Evolutionary conservation across 2,888 invertebrate genomes (phyloP), one percentile per base, ranked within the genome.

Genomic region (Parasteatoda lunata): DNA sequence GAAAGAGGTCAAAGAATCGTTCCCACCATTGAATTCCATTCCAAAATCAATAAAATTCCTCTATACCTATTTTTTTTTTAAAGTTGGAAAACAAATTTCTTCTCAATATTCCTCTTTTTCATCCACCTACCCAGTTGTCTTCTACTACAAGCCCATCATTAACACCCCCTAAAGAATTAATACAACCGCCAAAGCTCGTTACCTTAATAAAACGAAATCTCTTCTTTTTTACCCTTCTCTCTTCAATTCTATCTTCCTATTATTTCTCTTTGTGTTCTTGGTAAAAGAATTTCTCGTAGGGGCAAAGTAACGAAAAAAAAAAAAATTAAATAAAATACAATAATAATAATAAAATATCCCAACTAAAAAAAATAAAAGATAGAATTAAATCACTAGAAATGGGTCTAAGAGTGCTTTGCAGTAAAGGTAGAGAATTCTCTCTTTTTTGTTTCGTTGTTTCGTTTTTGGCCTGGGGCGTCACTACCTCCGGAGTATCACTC

Each of bases 161-260:
- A 84, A 70, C 76, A 76, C 68, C 59, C 54, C 30, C 30, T 30
- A 30, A 68, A 68, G 81, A 86, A 85, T 85, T 68, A 85, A 80
- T 80, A 51, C 76, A 66, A 49, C 70, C 66, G 66, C 30, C 49
- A 45, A 64, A 54, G 65, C 85, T 86, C 80, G 80, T 86, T 86
- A 86, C 77, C 59, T 64, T 77, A 70, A 70, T 69, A 83, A 83
- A 83, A 83, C 70, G 65, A 71, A 65, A 71, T 30, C 30, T 30
- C 30, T 30, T 30, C 30, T 30, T 30, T 30, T 30, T 30, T 30
- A 30, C 30, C 30, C 30, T 30, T 30, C 30, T 30, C 30, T 30
- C 30, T 30, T 30, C 30, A 30, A 30, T 30, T 30, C 30, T 30
- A 30, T 30, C 30, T 30, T 30, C 30, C 30, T 30, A 30, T 30